These are phyloP conservation scores for Triplophysa rosa DNA, from an alignment of 2,113 vertebrate species.

Conservation along the genomic window DNA sequence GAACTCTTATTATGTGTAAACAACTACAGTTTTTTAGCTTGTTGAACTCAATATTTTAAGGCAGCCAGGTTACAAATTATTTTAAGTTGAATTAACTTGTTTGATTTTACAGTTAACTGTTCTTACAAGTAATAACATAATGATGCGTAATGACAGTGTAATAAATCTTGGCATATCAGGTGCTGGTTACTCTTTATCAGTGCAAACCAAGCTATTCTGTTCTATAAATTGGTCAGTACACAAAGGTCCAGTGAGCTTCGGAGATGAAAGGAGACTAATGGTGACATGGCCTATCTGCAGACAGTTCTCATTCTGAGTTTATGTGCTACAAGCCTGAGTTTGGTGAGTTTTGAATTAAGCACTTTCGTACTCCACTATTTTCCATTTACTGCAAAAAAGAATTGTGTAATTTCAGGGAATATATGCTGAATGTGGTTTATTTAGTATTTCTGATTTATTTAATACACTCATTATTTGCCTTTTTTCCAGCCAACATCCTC, in stretches of 20 bases:
- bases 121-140: too few relatives aligned
- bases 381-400: background rate
- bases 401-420: too few relatives aligned
- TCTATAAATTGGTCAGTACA: background rate
- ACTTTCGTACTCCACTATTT: background rate
- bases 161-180: background rate
- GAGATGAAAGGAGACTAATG: background rate
- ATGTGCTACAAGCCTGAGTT: slow-evolving; percentile 22
- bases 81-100: too few relatives aligned
- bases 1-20: too few relatives aligned
- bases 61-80: too few relatives aligned
- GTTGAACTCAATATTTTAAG: too few relatives aligned
- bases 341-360: slow-evolving; percentile 34
- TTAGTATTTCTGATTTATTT: too few relatives aligned
- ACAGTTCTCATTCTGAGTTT: slow-evolving; percentile 13
- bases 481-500: slow-evolving; percentile 36
- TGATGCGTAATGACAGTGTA: too few relatives aligned
- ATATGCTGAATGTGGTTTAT: too few relatives aligned
- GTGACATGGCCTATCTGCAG: slow-evolving; percentile 22
- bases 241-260: background rate
- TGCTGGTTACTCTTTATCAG: background rate
- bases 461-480: slow-evolving; percentile 6
- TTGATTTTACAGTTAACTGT: too few relatives aligned
- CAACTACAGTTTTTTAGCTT: too few relatives aligned
- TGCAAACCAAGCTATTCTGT: slow-evolving; percentile 23